Base-by-base conservation (phyloP, 2,113 vertebrate genomes). In the Equus quagga region DNA sequence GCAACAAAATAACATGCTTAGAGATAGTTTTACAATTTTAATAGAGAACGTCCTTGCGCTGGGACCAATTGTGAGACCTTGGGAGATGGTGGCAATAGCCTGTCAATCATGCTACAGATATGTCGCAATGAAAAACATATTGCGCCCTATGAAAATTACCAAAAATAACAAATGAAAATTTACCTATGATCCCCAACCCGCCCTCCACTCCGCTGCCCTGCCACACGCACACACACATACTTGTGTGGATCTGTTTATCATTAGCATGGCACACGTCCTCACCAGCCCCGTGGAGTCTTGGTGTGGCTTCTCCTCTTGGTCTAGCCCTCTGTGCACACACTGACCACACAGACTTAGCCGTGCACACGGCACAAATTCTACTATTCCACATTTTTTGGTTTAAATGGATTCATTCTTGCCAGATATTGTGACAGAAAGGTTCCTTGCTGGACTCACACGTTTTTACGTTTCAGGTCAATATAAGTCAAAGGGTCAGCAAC, bases 281-380 rank as follows among this genome's bases (percentile, higher is more conserved):
- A n/a, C 21, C 76, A 41, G 64, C 72, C 33, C 58, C 23, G 0
- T 0, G 67, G 19, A 24, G 0, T 2, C 0, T 2, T 17, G 12
- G 19, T 5, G n/a, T 19, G 33, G 9, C 49, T 8, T 24, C 8
- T 24, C 8, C 19, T 26, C 15, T 64, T 3, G 13, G 17, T 26
- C 31, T 24, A 21, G 60, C 7, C n/a, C 14, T 69, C 19, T 1
- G 6, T 2, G 0, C 6, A 13, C n/a, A 28, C 17, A 12, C 36
- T 1, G 33, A 23, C 60, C 24, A 0, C 0, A 3, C 13, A 5
- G 5, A 60, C 44, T 41, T 17, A 56, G 91, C 46, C 51, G 19
- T 0, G 36, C 26, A 5, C 51, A 31, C 5, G 1, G 36, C 14
- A 60, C 54, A 41, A 12, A 31, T 44, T 12, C 83, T 26, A n/a